Evolutionary conservation across 2,888 invertebrate genomes (phyloP), one percentile per base, ranked within the genome.

Genomic region (Dorcus hopei): DNA sequence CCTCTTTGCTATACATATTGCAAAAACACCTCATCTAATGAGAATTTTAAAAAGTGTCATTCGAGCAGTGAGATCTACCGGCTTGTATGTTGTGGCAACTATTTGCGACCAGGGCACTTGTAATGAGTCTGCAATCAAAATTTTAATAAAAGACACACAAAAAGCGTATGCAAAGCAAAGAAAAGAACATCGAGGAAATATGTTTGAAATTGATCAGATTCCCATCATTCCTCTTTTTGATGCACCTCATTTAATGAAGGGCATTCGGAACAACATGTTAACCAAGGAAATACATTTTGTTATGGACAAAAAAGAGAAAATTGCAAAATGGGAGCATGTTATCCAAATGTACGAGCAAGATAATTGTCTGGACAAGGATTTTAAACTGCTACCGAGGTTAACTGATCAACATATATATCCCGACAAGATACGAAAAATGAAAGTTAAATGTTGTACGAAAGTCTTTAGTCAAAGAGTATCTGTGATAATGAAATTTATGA

Each of bases 41-140:
- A 52, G 58, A 55, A 41, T 33, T 42, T 45, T 58, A 41, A 58
- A 49, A 16, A 9, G 49, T 2, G 38, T 58, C 9, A 48, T 61
- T 39, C 9, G 9, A 60, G 52, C 33, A 49, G 42, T 41, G 9
- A 19, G 39, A 45, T 19, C 39, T 11, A 58, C 57, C 43, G 67
- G 67, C 0, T 45, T 67, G 2, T 39, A 60, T 16, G 49, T 66
- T 40, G 33, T 65, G 16, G 61, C 61, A 8, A 65, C 60, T 42
- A 49, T 63, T 6, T 66, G 63, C 58, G 65, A 66, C 49, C 65
- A 65, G 54, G 62, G 62, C 2, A 26, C 62, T 9, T 64, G 58
- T 33, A 65, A 65, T 55, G 43, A 16, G 9, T 52, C 61, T 11
- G 62, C 63, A 7, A 54, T 65, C 14, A 59, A 58, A 11, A 40